phyloP scores from a whole-genome alignment of 1,140 invertebrate genomes.

The Luehdorfia chinensis region DNA sequence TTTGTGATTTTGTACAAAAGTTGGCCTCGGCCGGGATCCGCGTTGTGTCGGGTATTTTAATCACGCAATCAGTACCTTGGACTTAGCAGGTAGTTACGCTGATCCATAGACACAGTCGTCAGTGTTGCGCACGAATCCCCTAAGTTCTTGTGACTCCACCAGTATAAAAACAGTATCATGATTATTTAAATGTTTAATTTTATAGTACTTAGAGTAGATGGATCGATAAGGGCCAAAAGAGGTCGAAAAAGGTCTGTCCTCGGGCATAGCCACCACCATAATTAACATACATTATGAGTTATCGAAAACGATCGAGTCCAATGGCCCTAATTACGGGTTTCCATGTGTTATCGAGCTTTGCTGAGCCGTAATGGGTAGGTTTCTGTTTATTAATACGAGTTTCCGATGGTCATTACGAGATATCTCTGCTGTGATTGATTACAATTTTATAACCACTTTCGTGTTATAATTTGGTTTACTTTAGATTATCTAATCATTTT shows the following conservation, averaged over 20 bases:
- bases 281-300: conserved; percentile 74
- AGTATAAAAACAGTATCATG: no score
- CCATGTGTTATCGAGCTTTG: conserved; percentile 29
- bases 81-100: no score
- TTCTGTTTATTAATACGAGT: conserved; percentile 55
- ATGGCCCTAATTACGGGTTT: conserved; percentile 61
- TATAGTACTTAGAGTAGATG: conserved; percentile 4
- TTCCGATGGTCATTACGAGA: conserved; percentile 43
- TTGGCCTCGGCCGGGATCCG: no score
- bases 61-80: no score
- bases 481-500: conserved; percentile 9
- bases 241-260: conserved; percentile 32
- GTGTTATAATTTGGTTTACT: conserved; percentile 50
- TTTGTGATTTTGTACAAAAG: no score
- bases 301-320: conserved; percentile 59
- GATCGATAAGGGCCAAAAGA: neutral
- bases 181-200: conserved; percentile 10
- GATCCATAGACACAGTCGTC: no score
- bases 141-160: no score
- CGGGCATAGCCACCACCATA: conserved; percentile 53
- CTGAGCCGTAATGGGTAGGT: conserved; percentile 54
- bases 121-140: no score
- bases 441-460: conserved; percentile 43
- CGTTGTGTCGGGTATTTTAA: no score
- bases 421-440: conserved; percentile 53